Evolutionary conservation across 2,888 invertebrate genomes (phyloP).

Genomic region (Drosophila silvestris): DNA sequence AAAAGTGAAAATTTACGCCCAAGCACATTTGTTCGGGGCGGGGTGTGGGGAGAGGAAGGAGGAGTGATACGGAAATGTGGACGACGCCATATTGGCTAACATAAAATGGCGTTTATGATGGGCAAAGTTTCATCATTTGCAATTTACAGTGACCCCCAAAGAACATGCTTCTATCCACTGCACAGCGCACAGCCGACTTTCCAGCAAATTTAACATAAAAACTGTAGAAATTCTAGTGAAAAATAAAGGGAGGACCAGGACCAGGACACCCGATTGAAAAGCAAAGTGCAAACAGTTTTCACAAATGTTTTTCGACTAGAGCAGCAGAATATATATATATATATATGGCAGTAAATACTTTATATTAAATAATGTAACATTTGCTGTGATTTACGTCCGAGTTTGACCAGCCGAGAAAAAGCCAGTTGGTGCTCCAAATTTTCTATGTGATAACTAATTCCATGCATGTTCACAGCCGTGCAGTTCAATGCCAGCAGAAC

Average conservation of each 20-base stretch:
- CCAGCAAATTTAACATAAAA: conserved; percentile 73
- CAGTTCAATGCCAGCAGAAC: conserved; percentile 55
- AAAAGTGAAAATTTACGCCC: conserved; percentile 68
- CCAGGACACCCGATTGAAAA: not conserved
- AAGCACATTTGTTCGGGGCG: conserved; percentile 33
- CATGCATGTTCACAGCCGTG: conserved; percentile 51
- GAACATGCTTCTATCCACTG: conserved; percentile 19
- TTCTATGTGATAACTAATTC: conserved; percentile 52
- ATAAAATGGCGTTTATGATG: conserved; percentile 77
- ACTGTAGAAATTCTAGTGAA: conserved; percentile 28
- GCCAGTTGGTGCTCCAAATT: conserved; percentile 13
- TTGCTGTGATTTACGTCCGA: conserved; percentile 33
- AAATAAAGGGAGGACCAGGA: not conserved
- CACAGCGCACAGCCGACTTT: conserved; percentile 37
- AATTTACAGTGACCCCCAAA: conserved; percentile 62
- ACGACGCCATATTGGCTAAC: conserved; percentile 74
- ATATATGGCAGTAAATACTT: conserved; percentile 24
- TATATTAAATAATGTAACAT: conserved; percentile 44
- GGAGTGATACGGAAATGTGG: conserved; percentile 16
- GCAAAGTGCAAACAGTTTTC: conserved; percentile 54
- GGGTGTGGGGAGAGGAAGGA: not conserved
- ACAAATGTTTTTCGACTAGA: conserved; percentile 53
- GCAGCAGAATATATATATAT: conserved; percentile 5
- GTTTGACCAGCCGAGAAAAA: conserved; percentile 1
- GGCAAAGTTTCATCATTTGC: conserved; percentile 75